phyloP scores from a whole-genome alignment of 2,888 invertebrate species.

The Drosophila incognita region DNA sequence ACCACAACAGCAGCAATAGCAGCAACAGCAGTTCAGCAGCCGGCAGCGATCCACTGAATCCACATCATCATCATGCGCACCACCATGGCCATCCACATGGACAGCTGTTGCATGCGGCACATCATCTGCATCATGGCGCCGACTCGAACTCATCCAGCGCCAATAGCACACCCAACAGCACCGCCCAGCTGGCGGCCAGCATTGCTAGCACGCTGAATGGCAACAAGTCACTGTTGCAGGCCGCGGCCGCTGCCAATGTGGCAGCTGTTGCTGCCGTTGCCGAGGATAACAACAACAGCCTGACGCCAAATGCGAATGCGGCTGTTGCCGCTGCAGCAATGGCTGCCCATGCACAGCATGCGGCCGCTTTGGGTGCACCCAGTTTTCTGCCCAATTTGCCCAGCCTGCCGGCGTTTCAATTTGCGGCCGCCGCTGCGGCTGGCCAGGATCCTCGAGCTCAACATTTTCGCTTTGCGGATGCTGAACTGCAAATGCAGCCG shows the following conservation, averaged over 20 bases:
- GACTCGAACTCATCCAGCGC: slow-evolving; percentile 85
- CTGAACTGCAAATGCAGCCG: slow-evolving; percentile 90
- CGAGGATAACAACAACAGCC: slow-evolving; percentile 82
- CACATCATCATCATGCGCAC: slow-evolving; percentile 52
- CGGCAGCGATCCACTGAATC: slow-evolving; percentile 43
- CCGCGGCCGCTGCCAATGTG: slow-evolving; percentile 64
- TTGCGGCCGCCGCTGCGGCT: slow-evolving; percentile 71
- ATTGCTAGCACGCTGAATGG: slow-evolving; percentile 76
- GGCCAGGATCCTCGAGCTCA: slow-evolving; percentile 90
- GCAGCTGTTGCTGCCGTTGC: slow-evolving; percentile 52
- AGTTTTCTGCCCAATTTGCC: slow-evolving; percentile 83
- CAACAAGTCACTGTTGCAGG: slow-evolving; percentile 62
- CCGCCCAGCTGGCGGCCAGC: slow-evolving; percentile 65
- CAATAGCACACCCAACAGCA: slow-evolving; percentile 85
- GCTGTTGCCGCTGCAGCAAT: slow-evolving; percentile 69
- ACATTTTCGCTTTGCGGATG: slow-evolving; percentile 93
- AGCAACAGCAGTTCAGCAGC: slow-evolving; percentile 49
- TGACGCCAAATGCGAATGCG: slow-evolving; percentile 66
- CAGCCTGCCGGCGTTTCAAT: slow-evolving; percentile 87
- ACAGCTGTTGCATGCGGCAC: slow-evolving; percentile 58
- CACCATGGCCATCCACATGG: slow-evolving; percentile 61
- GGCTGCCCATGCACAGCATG: slow-evolving; percentile 83
- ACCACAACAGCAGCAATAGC: slow-evolving; percentile 54
- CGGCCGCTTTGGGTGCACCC: slow-evolving; percentile 72
- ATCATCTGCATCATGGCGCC: slow-evolving; percentile 66